Base-by-base conservation (phyloP, 92 coral and sea anemone genomes). In the Porites lobata region DNA sequence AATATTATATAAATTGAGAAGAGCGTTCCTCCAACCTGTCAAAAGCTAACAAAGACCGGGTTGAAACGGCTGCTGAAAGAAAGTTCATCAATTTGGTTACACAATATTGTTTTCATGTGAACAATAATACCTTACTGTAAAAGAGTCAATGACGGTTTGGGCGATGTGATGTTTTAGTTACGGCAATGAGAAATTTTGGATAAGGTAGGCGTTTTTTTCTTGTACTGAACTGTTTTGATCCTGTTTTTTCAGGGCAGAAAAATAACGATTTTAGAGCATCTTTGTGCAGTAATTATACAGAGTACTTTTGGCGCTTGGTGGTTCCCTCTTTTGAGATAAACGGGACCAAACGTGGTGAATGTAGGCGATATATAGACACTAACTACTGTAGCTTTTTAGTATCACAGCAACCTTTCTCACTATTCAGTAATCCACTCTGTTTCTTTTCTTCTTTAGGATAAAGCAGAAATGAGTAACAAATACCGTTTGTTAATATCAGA, bases 1-100 rank as follows among this genome's bases (percentile, higher is more conserved):
- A 68, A 13, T 56, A 53, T 7, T 50, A 58, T 80, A 67, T 53
- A 29, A 54, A 59, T 26, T 64, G 72, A 18, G 66, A 53, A 14
- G 62, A 32, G 43, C 29, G 64, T 67, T 81, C 52, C 84, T 80
- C 50, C n/a, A 56, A 59, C 76, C 32, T 69, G 66, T 69, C 85
- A 81, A 69, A 50, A 22, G 66, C 3, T 24, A 24, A 32, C 68
- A 69, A 69, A 26, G 62, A 4, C 47, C 47, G 47, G 21, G 53
- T 18, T 68, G 75, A 52, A 20, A 81, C 54, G 24, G 19, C 53
- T 68, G 76, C 62, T 53, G 9, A 22, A 8, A 59, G 72, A 1
- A 29, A 54, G 54, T 64, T 19, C 54, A 56, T 32, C 7, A 51
- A 57, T 82, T 24, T 38, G 24, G 14, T 69, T 54, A 57, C 18